Evolutionary conservation across 1,140 invertebrate species (phyloP), one percentile per base, ranked within the genome.

Genomic region (Pachyrhynchus sulphureomaculatus): DNA sequence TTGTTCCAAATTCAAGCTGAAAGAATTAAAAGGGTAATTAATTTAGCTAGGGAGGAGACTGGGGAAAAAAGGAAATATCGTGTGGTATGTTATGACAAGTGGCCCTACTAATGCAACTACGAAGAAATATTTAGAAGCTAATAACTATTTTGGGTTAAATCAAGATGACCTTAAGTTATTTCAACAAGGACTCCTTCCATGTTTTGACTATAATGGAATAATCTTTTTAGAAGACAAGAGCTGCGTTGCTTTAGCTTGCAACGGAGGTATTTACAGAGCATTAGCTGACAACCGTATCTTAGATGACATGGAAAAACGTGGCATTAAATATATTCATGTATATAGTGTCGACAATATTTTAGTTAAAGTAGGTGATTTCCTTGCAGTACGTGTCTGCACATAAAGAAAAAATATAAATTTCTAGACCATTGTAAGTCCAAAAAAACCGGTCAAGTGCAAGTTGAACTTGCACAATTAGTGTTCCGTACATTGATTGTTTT

Each of bases 331-430:
- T 76, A 74, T 99, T 12, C 96, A 99, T 76, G 95, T 91, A 2
- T 97, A 98, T 81, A 97, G 95, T 70, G 97, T 99, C 9, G 98
- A 99, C 77, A 99, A 99, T 78, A 98, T 99, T 63, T 82, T 99
- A 6, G 93, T 97, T 12, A 96, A 96, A 85, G 93, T 99, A 55
- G 96, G 94, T 0, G 98, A 99, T 84, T n/a, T n/a, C n/a, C n/a
- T n/a, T n/a, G n/a, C n/a, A n/a, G n/a, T n/a, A n/a, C n/a, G n/a
- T n/a, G n/a, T n/a, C n/a, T n/a, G n/a, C n/a, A n/a, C n/a, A n/a
- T n/a, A n/a, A n/a, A n/a, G n/a, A n/a, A n/a, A n/a, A n/a, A n/a
- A n/a, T n/a, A n/a, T n/a, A n/a, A n/a, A n/a, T n/a, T n/a, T n/a
- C n/a, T n/a, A n/a, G n/a, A n/a, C n/a, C n/a, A n/a, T n/a, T n/a